phyloP scores from a whole-genome alignment of 1,140 invertebrate species.

The Hyposmocoma kahamanoa region DNA sequence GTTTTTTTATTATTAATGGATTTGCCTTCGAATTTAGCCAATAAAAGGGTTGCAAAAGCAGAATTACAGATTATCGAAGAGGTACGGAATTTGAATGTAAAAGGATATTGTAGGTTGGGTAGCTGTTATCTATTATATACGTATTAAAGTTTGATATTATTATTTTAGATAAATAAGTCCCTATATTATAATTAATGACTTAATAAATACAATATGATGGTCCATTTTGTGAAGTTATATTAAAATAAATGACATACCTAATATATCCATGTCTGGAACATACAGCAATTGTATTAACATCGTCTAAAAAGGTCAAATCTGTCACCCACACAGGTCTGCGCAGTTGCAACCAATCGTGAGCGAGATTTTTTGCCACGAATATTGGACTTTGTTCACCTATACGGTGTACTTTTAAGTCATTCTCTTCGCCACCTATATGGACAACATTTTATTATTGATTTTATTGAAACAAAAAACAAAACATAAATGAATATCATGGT shows the following conservation, averaged over 20 bases:
- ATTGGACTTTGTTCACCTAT: constrained; percentile 52
- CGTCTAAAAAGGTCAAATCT: constrained; percentile 78
- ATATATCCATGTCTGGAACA: constrained; percentile 83
- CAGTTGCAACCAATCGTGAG: constrained; percentile 83
- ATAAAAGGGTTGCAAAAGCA: no score
- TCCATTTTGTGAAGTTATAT: constrained; percentile 37
- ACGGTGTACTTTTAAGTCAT: constrained; percentile 73
- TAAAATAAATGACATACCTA: constrained; percentile 57
- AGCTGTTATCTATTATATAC: no score
- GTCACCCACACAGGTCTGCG: constrained; percentile 86
- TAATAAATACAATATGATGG: constrained; percentile 40
- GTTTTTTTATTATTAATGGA: no score
- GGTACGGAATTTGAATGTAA: no score
- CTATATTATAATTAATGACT: no score
- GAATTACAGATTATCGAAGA: no score
- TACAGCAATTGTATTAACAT: constrained; percentile 75
- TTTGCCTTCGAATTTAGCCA: no score
- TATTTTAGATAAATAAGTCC: no score
- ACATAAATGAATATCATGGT: no score
- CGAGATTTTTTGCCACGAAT: constrained; percentile 76
- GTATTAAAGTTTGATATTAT: no score
- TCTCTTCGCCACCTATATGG: constrained; percentile 73
- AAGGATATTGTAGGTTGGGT: no score
- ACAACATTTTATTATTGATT: neutral
- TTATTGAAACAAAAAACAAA: no score